These are phyloP conservation scores for Sitta europaea DNA, from an alignment of 2,113 vertebrate species.

Conservation along the genomic window DNA sequence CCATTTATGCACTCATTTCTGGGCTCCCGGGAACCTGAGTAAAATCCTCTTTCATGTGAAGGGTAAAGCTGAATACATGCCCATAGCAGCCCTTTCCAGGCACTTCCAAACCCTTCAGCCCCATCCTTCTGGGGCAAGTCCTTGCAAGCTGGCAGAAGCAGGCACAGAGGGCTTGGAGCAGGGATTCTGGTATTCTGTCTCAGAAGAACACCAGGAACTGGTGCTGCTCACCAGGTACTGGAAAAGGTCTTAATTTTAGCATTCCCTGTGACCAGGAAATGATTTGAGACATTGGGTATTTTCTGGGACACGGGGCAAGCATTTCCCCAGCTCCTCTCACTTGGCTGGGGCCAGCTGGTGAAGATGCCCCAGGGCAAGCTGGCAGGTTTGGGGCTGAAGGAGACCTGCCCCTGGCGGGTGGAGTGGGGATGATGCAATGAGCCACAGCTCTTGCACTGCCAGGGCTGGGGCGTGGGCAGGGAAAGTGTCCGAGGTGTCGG, in stretches of 20 bases:
- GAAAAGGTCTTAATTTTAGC: neutral
- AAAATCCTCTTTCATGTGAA: neutral
- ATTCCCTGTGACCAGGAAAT: neutral
- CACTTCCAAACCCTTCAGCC: neutral
- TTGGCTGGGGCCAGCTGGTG: neutral
- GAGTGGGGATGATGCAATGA: constrained; percentile 21
- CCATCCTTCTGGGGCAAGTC: neutral
- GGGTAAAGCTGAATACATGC: neutral
- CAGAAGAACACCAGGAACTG: neutral
- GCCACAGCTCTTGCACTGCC: neutral
- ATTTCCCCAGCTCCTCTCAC: neutral
- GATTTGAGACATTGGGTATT: accelerated
- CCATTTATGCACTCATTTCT: neutral
- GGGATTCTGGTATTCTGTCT: neutral
- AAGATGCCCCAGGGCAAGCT: neutral
- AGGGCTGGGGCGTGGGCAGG: accelerated
- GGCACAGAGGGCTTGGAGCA: neutral
- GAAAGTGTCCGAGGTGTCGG: neutral
- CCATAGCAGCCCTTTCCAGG: neutral
- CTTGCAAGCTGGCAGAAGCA: neutral
- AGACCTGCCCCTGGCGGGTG: neutral
- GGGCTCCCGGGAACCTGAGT: neutral
- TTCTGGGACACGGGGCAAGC: accelerated
- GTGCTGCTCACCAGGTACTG: neutral
- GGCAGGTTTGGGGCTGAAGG: neutral